phyloP scores from a whole-genome alignment of 2,888 invertebrate species.

The Nebria brevicollis region DNA sequence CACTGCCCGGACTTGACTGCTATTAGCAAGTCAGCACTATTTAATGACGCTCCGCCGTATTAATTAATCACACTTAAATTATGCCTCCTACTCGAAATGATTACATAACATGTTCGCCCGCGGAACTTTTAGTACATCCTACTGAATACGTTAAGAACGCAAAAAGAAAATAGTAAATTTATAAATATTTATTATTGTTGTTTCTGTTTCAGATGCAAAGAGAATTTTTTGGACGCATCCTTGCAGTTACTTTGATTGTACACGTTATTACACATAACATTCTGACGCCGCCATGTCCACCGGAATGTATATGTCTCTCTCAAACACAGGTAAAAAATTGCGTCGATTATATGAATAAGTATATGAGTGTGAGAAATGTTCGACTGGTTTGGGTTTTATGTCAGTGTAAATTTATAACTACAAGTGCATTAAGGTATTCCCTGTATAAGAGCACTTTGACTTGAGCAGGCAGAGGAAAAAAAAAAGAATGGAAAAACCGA shows the following conservation, averaged over 20 bases:
- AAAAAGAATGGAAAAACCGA: not conserved
- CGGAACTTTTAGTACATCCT: not conserved
- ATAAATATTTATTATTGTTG: not conserved
- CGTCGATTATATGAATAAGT: too few relatives aligned
- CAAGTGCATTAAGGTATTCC: not conserved
- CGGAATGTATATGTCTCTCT: conserved; percentile 86
- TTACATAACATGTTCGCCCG: conserved; percentile 11
- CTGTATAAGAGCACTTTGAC: not conserved
- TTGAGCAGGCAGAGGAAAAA: not conserved
- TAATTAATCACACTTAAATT: conserved; percentile 47
- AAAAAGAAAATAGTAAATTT: too few relatives aligned
- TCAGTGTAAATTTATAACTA: not conserved
- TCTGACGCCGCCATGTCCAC: conserved; percentile 74
- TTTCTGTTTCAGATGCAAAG: conserved; percentile 59
- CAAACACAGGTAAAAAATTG: conserved; percentile 78
- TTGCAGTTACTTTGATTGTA: conserved; percentile 56
- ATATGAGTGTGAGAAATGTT: too few relatives aligned
- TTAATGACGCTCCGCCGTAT: conserved; percentile 44
- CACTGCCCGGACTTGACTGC: conserved; percentile 29
- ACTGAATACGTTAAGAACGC: not conserved
- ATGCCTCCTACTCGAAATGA: conserved; percentile 38
- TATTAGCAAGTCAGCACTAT: conserved; percentile 47
- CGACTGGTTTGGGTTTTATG: too few relatives aligned
- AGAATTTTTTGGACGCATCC: conserved; percentile 56
- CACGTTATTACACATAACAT: conserved; percentile 58